Evolutionary conservation across 1,140 invertebrate genomes (phyloP), one percentile per base, ranked within the genome.

Genomic region (Vanessa tameamea): DNA sequence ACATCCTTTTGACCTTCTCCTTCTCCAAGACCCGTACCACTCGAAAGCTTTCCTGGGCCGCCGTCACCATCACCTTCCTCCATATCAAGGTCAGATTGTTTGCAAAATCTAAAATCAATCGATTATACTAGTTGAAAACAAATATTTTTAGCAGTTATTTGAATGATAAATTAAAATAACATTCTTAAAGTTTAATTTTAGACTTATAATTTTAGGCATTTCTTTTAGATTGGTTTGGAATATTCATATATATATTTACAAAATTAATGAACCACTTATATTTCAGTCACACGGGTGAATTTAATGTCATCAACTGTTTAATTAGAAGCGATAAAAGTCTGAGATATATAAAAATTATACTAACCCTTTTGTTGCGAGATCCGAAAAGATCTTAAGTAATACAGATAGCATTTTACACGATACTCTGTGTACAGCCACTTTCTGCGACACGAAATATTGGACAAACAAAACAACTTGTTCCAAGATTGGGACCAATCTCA

Each of bases 1-100:
- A 99, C 97, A 93, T 99, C 98, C 84, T 97, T 98, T 73, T 97
- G 95, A 12, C 98, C 98, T 81, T 99, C 96, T 0, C 98, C 98
- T 78, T 99, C 98, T 1, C 97, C 98, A 3, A 99, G 92, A 0
- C 98, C 98, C 89, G 96, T 95, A 13, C 96, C 97, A 68, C 96
- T 95, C 0, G 94, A 92, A 11, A 94, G 86, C 74, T 94, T 94
- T 55, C 95, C 93, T 47, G 94, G 92, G 50, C 94, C 92, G 16
- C 94, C 94, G 78, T 95, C 95, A 72, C 94, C 95, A 69, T 94
- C 93, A 16, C 93, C 93, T 12, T 94, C 94, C 72, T 95, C 94
- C 84, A 96, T 95, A n/a, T 96, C 95, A 5, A 96, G 90, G 84
- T 99, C 97, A 23, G 97, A 95, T 14, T 98, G 98, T 65, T 98